Conservation (phyloP, 2,113 vertebrate species). For the Bos javanicus region DNA sequence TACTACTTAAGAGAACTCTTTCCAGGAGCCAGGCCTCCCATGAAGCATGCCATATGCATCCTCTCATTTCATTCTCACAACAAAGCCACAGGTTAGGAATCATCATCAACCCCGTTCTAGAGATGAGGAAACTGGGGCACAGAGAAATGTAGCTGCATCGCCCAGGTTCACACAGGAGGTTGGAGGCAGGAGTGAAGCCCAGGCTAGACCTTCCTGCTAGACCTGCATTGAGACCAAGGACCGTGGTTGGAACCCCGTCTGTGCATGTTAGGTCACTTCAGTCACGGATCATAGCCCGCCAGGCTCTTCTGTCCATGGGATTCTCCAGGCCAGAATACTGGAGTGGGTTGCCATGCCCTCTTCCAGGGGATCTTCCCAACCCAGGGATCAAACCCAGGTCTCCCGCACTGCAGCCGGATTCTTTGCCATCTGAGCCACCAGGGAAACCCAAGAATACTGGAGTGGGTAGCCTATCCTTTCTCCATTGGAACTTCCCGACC, state of each 20-base stretch:
- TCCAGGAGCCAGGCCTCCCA: background rate
- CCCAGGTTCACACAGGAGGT: too few species aligned
- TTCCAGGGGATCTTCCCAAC: background rate
- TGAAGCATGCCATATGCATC: background rate
- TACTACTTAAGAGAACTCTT: background rate
- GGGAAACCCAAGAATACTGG: background rate
- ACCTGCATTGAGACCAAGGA: background rate
- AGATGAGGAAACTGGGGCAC: background rate
- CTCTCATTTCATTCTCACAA: background rate
- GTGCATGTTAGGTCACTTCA: background rate
- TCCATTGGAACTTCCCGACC: background rate
- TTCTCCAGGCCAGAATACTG: background rate
- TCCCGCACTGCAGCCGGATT: background rate
- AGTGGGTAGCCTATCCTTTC: background rate
- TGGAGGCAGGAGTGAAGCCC: background rate
- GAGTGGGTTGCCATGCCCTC: background rate
- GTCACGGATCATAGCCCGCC: rapidly evolving
- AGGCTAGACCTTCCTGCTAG: background rate
- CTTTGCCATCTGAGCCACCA: background rate
- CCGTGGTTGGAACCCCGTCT: background rate
- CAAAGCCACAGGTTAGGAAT: background rate
- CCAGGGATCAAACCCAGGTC: background rate
- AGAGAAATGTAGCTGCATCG: background rate
- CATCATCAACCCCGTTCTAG: background rate
- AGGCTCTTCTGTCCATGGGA: background rate